Base-by-base conservation (phyloP, 2,888 invertebrate species). In the Muschampia plurimacula region DNA sequence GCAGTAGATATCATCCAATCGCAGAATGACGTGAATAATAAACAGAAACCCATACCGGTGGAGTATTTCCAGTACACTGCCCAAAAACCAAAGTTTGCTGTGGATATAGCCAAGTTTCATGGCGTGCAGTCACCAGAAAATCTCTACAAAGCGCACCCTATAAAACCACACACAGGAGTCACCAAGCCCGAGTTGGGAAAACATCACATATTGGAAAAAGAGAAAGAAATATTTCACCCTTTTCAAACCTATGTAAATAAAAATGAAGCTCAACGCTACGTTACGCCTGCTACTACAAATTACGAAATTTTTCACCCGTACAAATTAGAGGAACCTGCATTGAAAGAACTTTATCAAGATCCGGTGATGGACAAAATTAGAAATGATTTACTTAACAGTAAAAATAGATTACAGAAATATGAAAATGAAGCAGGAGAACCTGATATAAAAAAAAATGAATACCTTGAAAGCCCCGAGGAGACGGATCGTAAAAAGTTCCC, bases 241-340 rank as follows among this genome's bases (percentile, higher is more conserved):
- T 87, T 88, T 72, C 91, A 91, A 81, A 78, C 84, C 39, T 91
- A 84, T 72, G 80, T 86, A 2, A 80, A 87, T 28, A 80, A 83
- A 57, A 82, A 84, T 75, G 81, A 84, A 67, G 79, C 81, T 52
- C 73, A 76, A 3, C 75, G 74, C 28, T 79, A 84, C 52, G 84
- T 83, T 0, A 80, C 80, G 44, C 93, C 94, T 4, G 81, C 80
- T 7, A 80, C 86, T 2, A 84, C 84, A 4, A 86, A 86, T 64
- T 93, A 91, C 80, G 91, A 93, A 82, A 83, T 92, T 5, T 93
- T 86, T 69, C 93, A 94, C 78, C 94, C 94, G 0, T 94, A 94
- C 64, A 84, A 91, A 81, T 86, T 85, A 0, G 93, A 94, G 77
- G 87, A 87, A 75, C 90, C 89, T 15, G 87, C 87, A 6, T 81